Base-by-base conservation (phyloP, 2,888 invertebrate species). In the Eledona agricola region DNA sequence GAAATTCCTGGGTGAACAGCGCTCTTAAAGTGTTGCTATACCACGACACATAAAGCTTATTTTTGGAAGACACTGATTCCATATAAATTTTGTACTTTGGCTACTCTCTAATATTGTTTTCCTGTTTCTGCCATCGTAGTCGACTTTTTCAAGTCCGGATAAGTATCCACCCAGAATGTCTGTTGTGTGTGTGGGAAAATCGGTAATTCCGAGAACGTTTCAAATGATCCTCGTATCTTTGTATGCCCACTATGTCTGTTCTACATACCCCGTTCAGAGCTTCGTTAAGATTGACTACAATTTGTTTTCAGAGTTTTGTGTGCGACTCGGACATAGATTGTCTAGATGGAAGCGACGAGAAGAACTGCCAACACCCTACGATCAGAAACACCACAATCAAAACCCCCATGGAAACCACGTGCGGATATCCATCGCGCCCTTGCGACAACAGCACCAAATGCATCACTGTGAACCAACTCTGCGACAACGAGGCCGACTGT, bases 151-250 rank as follows among this genome's bases (percentile, higher is more conserved):
- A 2, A 85, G 78, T 90, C 90, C 64, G 90, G 80, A 76, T 89
- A 90, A 3, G 85, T 83, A 76, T 93, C 93, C 43, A 87, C 85
- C 90, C 90, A 91, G 76, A 89, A 91, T 11, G 91, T 81, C 66
- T 82, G 81, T 65, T n/a, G n/a, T n/a, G n/a, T 84, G 80, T 37
- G 82, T 82, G 20, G 89, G 83, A 60, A 83, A 82, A 78, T 93
- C 92, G 37, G n/a, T n/a, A n/a, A n/a, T n/a, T n/a, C n/a, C n/a
- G n/a, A n/a, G n/a, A n/a, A n/a, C n/a, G n/a, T n/a, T n/a, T n/a
- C n/a, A n/a, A n/a, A n/a, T n/a, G n/a, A n/a, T n/a, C n/a, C n/a
- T n/a, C n/a, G n/a, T n/a, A n/a, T n/a, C n/a, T n/a, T n/a, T n/a
- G n/a, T n/a, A n/a, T n/a, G n/a, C n/a, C n/a, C n/a, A n/a, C n/a